These are phyloP conservation scores for Caenorhabditis sp. DNA, from an alignment of 2,888 invertebrate species.

Conservation along the genomic window DNA sequence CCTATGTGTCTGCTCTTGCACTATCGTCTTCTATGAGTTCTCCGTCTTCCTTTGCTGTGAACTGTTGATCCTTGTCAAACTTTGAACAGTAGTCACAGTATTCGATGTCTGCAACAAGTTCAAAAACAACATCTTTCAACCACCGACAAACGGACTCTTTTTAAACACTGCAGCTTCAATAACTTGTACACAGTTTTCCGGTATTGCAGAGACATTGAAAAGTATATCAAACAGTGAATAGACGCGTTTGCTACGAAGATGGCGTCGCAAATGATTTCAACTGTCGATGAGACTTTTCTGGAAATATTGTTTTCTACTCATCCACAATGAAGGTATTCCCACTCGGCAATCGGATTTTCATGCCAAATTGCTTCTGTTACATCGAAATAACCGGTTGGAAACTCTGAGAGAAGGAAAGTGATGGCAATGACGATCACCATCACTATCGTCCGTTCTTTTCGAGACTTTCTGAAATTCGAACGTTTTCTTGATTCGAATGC, in stretches of 20 bases:
- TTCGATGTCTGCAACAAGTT: background rate
- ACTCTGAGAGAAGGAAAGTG: constrained; percentile 27
- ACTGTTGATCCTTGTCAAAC: too few species aligned
- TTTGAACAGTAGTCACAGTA: background rate
- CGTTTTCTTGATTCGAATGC: too few species aligned
- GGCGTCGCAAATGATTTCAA: background rate
- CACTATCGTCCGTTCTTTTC: constrained; percentile 16
- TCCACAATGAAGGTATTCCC: too few species aligned
- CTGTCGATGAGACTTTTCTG: background rate
- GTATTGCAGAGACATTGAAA: constrained; percentile 2
- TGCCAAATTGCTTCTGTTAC: constrained; percentile 9
- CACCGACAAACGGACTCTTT: background rate
- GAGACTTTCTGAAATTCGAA: constrained; percentile 4
- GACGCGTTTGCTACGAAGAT: constrained; percentile 6
- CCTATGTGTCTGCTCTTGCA: too few species aligned
- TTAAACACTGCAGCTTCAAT: background rate
- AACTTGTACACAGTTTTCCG: background rate
- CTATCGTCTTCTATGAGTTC: too few species aligned
- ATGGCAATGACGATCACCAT: constrained; percentile 26
- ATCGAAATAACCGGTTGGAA: constrained; percentile 25
- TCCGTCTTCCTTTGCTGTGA: too few species aligned
- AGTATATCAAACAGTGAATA: background rate
- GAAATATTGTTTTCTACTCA: background rate
- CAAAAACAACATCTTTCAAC: background rate
- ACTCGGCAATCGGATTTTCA: constrained; percentile 1